A percentile compares a stretch with the other conserved stretches of the same genome.
phyloP scores from a whole-genome alignment of 2,888 invertebrate species.

The Teleiodes luculella region DNA sequence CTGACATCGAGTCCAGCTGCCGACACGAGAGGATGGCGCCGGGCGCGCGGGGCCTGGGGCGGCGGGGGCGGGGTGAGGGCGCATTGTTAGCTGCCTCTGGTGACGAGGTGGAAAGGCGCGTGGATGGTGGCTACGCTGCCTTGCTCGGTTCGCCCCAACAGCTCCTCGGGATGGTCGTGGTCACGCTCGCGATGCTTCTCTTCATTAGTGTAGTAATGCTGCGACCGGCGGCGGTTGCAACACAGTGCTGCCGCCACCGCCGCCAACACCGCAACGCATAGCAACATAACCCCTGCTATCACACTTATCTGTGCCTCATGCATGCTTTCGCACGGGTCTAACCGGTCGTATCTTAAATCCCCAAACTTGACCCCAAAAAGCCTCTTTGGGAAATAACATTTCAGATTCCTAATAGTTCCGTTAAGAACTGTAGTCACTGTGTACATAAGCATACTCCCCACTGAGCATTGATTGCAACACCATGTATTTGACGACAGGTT shows the following conservation, averaged over 20 bases:
- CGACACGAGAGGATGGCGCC: constrained; percentile 6
- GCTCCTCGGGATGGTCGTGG: constrained; percentile 62
- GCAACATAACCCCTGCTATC: constrained; percentile 66
- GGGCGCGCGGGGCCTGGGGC: constrained; percentile 19
- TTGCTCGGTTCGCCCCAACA: constrained; percentile 51
- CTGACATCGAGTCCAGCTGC: constrained; percentile 30
- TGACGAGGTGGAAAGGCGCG: constrained; percentile 54
- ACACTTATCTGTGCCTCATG: constrained; percentile 79
- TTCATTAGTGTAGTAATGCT: constrained; percentile 89
- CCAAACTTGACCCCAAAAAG: constrained; percentile 66
- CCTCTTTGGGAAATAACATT: constrained; percentile 78
- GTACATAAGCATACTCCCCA: constrained; percentile 75
- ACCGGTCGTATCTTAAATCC: constrained; percentile 47
- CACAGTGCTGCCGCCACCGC: constrained; percentile 80
- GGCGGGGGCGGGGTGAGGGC: constrained; percentile 32
- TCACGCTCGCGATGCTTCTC: constrained; percentile 76
- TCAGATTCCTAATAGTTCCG: constrained; percentile 68
- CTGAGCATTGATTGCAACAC: constrained; percentile 83
- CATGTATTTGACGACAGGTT: constrained; percentile 82
- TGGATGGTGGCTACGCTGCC: constrained; percentile 65
- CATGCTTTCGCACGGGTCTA: constrained; percentile 68
- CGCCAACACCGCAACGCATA: constrained; percentile 61
- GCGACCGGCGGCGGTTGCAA: constrained; percentile 83
- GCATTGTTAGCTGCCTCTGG: constrained; percentile 63
- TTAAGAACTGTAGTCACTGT: constrained; percentile 77